Percentiles rank a stretch among this genome's conserved stretches.
These are phyloP conservation scores for Perca schrenkii DNA, from an alignment of 2,113 vertebrate genomes.

Conservation along the genomic window DNA sequence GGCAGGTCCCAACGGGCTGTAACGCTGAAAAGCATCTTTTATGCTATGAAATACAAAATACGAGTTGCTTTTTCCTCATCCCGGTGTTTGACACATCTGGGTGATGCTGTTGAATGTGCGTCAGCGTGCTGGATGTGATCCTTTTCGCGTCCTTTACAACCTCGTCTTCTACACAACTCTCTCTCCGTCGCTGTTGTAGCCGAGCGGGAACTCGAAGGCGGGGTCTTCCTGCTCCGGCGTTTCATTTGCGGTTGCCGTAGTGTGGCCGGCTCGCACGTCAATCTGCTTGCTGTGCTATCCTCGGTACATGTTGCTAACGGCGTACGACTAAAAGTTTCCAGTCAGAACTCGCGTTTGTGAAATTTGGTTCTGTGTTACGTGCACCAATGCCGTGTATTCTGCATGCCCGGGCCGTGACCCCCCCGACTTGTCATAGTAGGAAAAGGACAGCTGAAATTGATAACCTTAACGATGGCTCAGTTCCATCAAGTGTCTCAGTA, in stretches of 20 bases:
- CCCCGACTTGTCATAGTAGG: no score
- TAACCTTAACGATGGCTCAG: no score
- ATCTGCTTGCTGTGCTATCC: background rate
- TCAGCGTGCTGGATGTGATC: no score
- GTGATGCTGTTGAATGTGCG: no score
- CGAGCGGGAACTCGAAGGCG: background rate
- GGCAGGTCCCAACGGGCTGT: background rate
- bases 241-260: background rate
- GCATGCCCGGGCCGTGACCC: background rate
- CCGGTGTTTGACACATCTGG: no score
- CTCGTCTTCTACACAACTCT: background rate
- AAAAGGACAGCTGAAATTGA: no score
- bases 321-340: background rate
- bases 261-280: background rate
- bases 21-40: background rate
- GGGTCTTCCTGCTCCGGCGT: background rate
- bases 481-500: no score
- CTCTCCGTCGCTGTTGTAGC: background rate
- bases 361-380: background rate
- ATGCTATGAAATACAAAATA: background rate
- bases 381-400: background rate
- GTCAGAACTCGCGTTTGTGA: background rate
- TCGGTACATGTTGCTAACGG: background rate
- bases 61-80: no score
- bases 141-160: no score